phyloP scores from a whole-genome alignment of 2,888 invertebrate genomes.

The Anticlea derivata region DNA sequence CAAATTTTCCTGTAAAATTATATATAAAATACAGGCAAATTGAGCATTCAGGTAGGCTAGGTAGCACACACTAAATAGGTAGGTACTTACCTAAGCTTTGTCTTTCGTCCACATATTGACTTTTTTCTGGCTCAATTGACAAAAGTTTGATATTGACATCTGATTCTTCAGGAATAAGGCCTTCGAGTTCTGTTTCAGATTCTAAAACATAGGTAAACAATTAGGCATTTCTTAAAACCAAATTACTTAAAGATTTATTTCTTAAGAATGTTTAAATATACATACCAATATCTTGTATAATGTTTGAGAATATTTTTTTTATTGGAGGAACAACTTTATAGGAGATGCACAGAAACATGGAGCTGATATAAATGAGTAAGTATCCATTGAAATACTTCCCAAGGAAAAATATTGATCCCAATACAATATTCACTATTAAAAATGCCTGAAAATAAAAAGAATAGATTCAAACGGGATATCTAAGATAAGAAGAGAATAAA shows the following conservation, averaged over 20 bases:
- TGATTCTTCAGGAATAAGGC: constrained; percentile 69
- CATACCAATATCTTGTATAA: constrained; percentile 71
- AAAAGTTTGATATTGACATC: constrained; percentile 68
- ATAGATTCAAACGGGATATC: no score
- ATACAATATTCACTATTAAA: constrained; percentile 63
- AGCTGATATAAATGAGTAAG: constrained; percentile 57
- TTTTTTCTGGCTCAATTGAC: constrained; percentile 68
- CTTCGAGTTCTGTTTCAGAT: constrained; percentile 72
- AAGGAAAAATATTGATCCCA: constrained; percentile 57
- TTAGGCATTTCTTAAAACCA: no score
- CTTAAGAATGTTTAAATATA: not conserved
- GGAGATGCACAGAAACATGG: constrained; percentile 57
- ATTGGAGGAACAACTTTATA: constrained; percentile 62
- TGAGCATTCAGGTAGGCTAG: no score
- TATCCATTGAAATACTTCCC: constrained; percentile 70
- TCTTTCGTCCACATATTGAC: constrained; percentile 57
- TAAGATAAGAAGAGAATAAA: no score
- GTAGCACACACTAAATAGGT: no score
- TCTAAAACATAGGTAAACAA: constrained; percentile 51
- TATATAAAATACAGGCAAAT: no score
- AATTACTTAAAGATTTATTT: no score
- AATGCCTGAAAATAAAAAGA: constrained; percentile 70
- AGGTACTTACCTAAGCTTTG: constrained; percentile 67
- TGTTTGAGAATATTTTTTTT: constrained; percentile 54
- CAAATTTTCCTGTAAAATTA: no score